Base-by-base conservation (phyloP, 1,140 invertebrate species). In the Lycorma delicatula region DNA sequence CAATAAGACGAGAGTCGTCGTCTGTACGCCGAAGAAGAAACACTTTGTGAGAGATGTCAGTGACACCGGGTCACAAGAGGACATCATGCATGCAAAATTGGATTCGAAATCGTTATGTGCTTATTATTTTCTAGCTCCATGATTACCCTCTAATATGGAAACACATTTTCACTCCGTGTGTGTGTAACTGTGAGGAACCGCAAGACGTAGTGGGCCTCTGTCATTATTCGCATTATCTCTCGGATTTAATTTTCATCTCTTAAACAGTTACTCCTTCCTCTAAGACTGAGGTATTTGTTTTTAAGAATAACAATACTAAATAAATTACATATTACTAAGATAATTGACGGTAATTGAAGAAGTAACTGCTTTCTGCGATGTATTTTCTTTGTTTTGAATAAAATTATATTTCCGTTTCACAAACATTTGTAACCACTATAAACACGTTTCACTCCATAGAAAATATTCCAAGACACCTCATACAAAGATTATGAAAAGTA, bases 81-180 rank as follows among this genome's bases (percentile, higher is more conserved):
- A 44, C 41, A 44, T 44, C 41, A 44, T 44, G 41, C 41, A 44
- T 44, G 41, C 41, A 18, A 44, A 44, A 44, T 44, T 44, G 41
- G 41, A 44, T 44, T 44, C 41, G 41, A 44, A 44, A 44, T 44
- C 41, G 41, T 44, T 44, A 44, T 44, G 23, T 44, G 41, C 41
- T 44, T 22, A 44, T 44, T 44, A 44, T 44, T 44, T 44, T 16
- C 1, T 22, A 3, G 1, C 41, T 11, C 41, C 41, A 44, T 22
- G 41, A 44, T 44, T 44, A 44, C 41, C 41, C 16, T 44, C 41
- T 44, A 44, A 44, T 44, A 44, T 44, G 41, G 41, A 44, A 44
- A 44, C 41, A 44, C 41, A 44, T 44, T 44, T 44, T 44, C 41
- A 44, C 41, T 44, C 23, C 41, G 41, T 44, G 41, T 44, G 41